A percentile compares a stretch with the other conserved stretches of the same genome.
Conservation (phyloP, 2,888 invertebrate species). For the Alsophila aescularia region DNA sequence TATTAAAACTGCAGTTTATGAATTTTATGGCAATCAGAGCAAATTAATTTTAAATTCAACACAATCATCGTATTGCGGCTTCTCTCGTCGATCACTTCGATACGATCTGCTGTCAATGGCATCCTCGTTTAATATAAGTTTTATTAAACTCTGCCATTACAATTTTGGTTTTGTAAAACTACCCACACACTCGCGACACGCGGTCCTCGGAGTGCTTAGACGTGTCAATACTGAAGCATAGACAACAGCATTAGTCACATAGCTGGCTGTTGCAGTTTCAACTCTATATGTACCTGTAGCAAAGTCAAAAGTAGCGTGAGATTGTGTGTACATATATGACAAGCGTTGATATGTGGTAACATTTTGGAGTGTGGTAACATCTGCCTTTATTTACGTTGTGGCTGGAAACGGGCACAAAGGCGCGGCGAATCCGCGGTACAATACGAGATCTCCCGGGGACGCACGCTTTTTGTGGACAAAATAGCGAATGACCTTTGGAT, state of each 20-base stretch:
- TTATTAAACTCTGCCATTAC: constrained; percentile 75
- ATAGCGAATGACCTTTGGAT: constrained; percentile 64
- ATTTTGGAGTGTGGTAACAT: constrained; percentile 80
- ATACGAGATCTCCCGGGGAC: constrained; percentile 54
- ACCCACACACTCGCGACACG: constrained; percentile 67
- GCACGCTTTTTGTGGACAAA: constrained; percentile 54
- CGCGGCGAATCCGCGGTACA: constrained; percentile 73
- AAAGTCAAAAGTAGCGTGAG: background rate
- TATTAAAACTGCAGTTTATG: constrained; percentile 6
- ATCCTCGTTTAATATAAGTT: constrained; percentile 75
- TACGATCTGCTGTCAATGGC: constrained; percentile 65
- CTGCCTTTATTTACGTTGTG: constrained; percentile 84
- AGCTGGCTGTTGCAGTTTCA: constrained; percentile 19
- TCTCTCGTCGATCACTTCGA: constrained; percentile 47
- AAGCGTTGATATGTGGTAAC: constrained; percentile 44
- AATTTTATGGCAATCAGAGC: constrained; percentile 12
- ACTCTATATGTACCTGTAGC: constrained; percentile 23
- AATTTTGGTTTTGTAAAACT: constrained; percentile 80
- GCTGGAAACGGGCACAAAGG: constrained; percentile 78
- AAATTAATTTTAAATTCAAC: constrained; percentile 19
- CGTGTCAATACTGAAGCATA: constrained; percentile 31
- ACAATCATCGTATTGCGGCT: constrained; percentile 28
- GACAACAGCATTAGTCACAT: constrained; percentile 35
- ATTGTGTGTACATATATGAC: constrained; percentile 33
- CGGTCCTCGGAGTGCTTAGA: constrained; percentile 56